phyloP scores from a whole-genome alignment of 2,888 invertebrate species.

The Drepana falcataria region DNA sequence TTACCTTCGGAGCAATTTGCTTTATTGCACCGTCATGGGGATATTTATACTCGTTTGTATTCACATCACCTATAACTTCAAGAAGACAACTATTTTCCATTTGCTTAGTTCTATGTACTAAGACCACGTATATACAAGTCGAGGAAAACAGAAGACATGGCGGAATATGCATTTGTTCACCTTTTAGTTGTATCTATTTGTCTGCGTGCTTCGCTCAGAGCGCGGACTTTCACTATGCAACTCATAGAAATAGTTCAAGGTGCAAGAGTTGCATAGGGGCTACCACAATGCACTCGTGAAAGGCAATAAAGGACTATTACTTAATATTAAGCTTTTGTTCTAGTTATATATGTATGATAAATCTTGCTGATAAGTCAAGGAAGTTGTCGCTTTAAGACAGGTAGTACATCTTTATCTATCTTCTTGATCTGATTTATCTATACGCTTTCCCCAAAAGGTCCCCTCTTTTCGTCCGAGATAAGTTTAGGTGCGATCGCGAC shows the following conservation, averaged over 20 bases:
- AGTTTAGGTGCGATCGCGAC: no score
- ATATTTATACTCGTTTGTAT: no score
- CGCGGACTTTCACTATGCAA: conserved; percentile 25
- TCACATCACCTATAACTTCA: no score
- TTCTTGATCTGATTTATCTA: no score
- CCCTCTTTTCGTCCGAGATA: no score
- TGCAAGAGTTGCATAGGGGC: conserved; percentile 15
- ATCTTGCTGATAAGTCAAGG: not conserved
- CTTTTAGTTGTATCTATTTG: not conserved
- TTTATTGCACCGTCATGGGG: no score
- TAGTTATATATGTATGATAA: not conserved
- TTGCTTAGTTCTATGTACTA: no score
- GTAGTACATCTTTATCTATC: not conserved
- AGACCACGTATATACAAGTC: not conserved
- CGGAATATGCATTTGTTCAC: conserved; percentile 1
- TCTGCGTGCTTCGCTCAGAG: conserved; percentile 4
- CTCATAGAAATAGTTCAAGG: conserved; percentile 30
- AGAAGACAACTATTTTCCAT: no score
- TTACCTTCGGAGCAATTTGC: no score
- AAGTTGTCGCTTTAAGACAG: not conserved
- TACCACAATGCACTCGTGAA: conserved; percentile 7
- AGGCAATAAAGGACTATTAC: conserved; percentile 9
- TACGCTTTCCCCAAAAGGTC: no score
- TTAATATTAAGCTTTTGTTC: not conserved
- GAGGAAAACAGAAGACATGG: not conserved